Evolutionary conservation across 2,797 vertebrate genomes (phyloP).

Genomic region (Zalophus californianus): DNA sequence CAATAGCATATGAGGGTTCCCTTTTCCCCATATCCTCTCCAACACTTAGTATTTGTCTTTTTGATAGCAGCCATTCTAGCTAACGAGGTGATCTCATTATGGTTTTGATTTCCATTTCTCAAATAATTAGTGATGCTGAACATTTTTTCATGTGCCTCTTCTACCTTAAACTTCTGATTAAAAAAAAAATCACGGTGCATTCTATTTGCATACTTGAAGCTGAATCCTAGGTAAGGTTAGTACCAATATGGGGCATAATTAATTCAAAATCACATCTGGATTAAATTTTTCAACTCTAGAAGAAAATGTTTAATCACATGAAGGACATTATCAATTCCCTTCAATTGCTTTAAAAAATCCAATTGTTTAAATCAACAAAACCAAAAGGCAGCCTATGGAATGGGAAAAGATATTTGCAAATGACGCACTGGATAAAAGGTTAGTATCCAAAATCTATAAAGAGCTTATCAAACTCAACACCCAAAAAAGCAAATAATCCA

Average conservation of each 20-base stretch:
- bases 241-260: not conserved
- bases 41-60: not conserved
- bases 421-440: not conserved
- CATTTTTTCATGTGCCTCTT: not conserved
- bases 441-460: not conserved
- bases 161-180: not conserved
- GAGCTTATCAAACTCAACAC: not conserved
- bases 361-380: not conserved
- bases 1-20: not conserved
- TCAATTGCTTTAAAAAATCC: slow-evolving; percentile 14
- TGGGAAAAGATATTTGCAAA: not conserved
- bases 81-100: not conserved
- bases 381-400: not conserved
- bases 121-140: not conserved
- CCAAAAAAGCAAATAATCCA: not conserved
- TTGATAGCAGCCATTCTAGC: not conserved
- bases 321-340: not conserved
- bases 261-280: not conserved
- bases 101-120: not conserved
- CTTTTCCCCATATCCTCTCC: not conserved
- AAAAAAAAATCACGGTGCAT: not conserved
- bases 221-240: not conserved
- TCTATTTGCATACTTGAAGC: slow-evolving; percentile 10
- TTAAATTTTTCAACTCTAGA: slow-evolving; percentile 29
- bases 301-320: slow-evolving; percentile 5